phyloP scores from a whole-genome alignment of 2,888 invertebrate species.

The Drosophila pegasa region DNA sequence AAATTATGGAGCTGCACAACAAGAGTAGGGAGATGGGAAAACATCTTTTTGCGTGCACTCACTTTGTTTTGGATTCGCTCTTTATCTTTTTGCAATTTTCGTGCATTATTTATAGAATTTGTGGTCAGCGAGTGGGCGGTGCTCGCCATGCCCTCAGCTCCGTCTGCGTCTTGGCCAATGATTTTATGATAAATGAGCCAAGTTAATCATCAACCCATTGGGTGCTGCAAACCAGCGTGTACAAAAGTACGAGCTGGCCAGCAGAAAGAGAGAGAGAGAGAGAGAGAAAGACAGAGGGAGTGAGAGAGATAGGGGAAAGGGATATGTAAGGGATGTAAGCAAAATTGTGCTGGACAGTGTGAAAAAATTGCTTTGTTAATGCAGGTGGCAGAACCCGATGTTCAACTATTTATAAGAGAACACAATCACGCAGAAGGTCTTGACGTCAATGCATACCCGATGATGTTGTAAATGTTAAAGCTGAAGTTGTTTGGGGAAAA shows the following conservation, averaged over 20 bases:
- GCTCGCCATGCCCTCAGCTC: conserved; percentile 4
- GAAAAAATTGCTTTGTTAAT: conserved; percentile 27
- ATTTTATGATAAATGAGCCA: conserved; percentile 72
- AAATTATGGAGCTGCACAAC: conserved; percentile 23
- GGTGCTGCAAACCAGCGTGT: neutral
- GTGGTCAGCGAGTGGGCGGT: conserved; percentile 42
- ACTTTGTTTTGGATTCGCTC: conserved; percentile 11
- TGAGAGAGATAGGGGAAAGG: neutral
- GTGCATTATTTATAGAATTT: conserved; percentile 64
- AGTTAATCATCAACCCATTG: conserved; percentile 60
- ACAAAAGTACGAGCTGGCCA: neutral
- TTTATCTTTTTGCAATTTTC: conserved; percentile 45
- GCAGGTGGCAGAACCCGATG: conserved; percentile 43
- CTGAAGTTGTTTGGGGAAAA: neutral
- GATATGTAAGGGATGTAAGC: neutral
- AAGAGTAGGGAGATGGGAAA: neutral
- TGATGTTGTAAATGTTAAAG: conserved; percentile 38
- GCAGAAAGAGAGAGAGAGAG: neutral
- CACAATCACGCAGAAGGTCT: conserved; percentile 1
- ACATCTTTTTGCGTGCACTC: conserved; percentile 33
- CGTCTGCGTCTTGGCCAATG: conserved; percentile 47
- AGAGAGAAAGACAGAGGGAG: neutral
- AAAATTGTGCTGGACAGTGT: conserved; percentile 17
- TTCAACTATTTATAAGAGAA: conserved; percentile 37
- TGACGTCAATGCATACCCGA: conserved; percentile 47